A percentile compares a stretch with the other conserved stretches of the same genome.
Evolutionary conservation across 1,140 invertebrate genomes (phyloP).

Genomic region (Drosophila seguyi): DNA sequence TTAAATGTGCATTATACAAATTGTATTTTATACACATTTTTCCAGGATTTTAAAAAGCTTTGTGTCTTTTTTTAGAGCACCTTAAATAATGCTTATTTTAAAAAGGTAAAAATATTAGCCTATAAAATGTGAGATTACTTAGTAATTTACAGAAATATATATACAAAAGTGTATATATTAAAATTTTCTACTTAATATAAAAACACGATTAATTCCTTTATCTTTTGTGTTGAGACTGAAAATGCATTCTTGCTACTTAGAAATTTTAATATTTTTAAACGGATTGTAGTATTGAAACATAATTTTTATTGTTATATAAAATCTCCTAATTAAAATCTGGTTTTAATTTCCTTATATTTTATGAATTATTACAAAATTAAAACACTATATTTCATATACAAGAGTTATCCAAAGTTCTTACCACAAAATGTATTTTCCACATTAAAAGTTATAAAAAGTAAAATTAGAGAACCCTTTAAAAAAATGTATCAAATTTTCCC

Average conservation of each 20-base stretch:
- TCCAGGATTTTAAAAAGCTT: background rate
- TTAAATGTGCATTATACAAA: background rate
- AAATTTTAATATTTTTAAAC: too few relatives aligned
- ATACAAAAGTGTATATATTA: background rate
- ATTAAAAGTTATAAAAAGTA: background rate
- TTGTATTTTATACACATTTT: background rate
- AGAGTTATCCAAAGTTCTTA: too few relatives aligned
- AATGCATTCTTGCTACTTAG: too few relatives aligned
- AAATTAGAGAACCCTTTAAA: background rate
- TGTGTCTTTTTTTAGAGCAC: background rate
- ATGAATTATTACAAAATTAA: too few relatives aligned
- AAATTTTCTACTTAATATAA: background rate
- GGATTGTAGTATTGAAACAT: too few relatives aligned
- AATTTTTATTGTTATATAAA: too few relatives aligned
- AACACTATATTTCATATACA: too few relatives aligned
- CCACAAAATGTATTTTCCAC: background rate
- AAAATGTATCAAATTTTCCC: slow-evolving; percentile 17
- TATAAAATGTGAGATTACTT: background rate
- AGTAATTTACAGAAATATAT: background rate
- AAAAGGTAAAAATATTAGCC: too few relatives aligned
- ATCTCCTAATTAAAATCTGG: too few relatives aligned
- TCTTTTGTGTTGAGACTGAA: too few relatives aligned
- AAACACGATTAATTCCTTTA: background rate
- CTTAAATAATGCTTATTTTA: background rate
- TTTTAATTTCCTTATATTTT: too few relatives aligned